These are phyloP conservation scores for Alca torda DNA, from an alignment of 2,797 vertebrate species.

Conservation along the genomic window DNA sequence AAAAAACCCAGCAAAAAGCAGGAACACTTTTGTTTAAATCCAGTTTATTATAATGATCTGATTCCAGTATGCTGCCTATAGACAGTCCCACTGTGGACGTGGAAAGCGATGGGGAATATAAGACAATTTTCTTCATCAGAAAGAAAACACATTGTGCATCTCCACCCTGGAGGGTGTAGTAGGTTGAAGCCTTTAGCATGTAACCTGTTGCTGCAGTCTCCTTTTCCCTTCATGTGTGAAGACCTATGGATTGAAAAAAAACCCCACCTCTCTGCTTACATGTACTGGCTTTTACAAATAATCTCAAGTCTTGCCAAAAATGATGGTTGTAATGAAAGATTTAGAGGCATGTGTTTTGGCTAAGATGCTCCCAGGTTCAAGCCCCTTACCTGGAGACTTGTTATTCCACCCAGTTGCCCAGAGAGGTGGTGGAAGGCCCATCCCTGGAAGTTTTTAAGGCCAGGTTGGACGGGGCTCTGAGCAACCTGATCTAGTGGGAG, in stretches of 20 bases:
- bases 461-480: no score
- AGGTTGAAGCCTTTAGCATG: neutral
- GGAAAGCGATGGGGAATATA: neutral
- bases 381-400: neutral
- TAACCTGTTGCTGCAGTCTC: neutral
- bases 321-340: neutral
- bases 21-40: neutral
- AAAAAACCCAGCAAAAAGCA: neutral
- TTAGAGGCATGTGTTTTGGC: neutral
- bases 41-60: neutral
- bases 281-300: neutral
- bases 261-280: neutral
- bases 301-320: neutral
- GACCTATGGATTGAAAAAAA: neutral
- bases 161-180: neutral
- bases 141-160: neutral
- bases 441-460: no score
- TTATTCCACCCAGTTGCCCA: neutral
- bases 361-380: neutral
- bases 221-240: neutral
- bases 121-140: neutral
- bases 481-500: no score
- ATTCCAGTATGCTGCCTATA: neutral
- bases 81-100: neutral
- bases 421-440: no score